Evolutionary conservation across 2,888 invertebrate genomes (phyloP), one percentile per base, ranked within the genome.

Genomic region (Conistra vaccinii): DNA sequence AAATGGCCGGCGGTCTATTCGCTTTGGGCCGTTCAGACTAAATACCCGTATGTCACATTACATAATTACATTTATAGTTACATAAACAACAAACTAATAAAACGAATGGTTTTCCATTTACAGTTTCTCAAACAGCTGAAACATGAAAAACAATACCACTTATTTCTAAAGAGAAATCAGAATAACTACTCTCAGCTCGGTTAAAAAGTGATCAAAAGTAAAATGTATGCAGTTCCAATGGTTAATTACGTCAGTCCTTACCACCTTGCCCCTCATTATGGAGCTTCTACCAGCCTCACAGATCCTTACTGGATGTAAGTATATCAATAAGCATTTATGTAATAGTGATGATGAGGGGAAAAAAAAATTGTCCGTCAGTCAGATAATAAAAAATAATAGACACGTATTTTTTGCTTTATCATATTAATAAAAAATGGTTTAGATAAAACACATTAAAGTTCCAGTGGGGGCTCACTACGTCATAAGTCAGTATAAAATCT

Each of bases 231-330:
- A 3, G 92, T 96, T 58, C 94, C 96, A 1, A 92, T 96, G 93
- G 92, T 96, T 67, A 95, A 94, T 74, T 92, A 95, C 65, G 93
- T 93, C 75, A 91, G 90, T 32, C 95, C 96, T 0, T 96, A 96
- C 76, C 84, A 96, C 75, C 80, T 94, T 60, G 87, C 87, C 12
- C 73, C 92, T 5, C 87, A 89, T 3, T 96, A 92, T 76, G 91
- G 90, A 39, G 81, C 91, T 10, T 63, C 90, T 0, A 68, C 93
- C 14, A 91, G 89, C 26, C 88, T 96, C 2, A 72, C 92, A 4
- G 95, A 95, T 45, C 90, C 94, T 1, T 96, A 95, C 84, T 96
- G 96, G 96, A 90, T 94, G 96, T 96, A 92, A 96, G 96, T 96
- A 92, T 88, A 58, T 17, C 26, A 57, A 17, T 29, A 17, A 57